Conservation (phyloP, 2,113 vertebrate genomes). For the Cichladusa arquata region DNA sequence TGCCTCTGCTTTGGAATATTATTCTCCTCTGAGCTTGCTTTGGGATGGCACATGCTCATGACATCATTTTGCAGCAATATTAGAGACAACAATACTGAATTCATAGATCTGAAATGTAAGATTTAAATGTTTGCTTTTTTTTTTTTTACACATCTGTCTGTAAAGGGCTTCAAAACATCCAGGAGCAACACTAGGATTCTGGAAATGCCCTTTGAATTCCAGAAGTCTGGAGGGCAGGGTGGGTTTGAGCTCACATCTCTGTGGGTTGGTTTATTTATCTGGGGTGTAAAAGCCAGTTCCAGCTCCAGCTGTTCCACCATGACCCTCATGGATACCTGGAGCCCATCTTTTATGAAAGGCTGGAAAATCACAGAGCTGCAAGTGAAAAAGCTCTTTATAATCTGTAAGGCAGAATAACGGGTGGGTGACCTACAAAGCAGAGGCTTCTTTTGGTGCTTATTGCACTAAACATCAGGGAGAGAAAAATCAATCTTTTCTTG, state of each 20-base stretch:
- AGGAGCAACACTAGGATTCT: neutral
- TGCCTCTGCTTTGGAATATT: neutral
- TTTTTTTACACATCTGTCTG: neutral
- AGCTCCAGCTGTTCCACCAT: neutral
- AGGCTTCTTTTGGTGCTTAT: neutral
- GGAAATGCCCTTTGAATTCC: neutral
- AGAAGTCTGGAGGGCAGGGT: neutral
- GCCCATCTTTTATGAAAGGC: neutral
- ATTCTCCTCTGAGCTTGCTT: neutral
- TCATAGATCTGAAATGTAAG: neutral
- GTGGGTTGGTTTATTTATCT: neutral
- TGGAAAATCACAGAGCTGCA: neutral
- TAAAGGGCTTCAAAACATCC: neutral
- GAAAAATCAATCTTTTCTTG: neutral
- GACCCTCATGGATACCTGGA: neutral
- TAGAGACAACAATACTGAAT: neutral
- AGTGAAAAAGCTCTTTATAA: slow-evolving; percentile 18
- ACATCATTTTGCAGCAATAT: neutral
- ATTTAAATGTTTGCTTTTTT: neutral
- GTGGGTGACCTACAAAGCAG: neutral
- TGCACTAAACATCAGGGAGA: neutral
- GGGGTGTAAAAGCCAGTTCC: neutral
- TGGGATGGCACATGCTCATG: neutral
- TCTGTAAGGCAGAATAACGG: neutral
- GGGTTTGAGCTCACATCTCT: neutral